phyloP scores from a whole-genome alignment of 2,797 vertebrate genomes.

The Characodon lateralis region DNA sequence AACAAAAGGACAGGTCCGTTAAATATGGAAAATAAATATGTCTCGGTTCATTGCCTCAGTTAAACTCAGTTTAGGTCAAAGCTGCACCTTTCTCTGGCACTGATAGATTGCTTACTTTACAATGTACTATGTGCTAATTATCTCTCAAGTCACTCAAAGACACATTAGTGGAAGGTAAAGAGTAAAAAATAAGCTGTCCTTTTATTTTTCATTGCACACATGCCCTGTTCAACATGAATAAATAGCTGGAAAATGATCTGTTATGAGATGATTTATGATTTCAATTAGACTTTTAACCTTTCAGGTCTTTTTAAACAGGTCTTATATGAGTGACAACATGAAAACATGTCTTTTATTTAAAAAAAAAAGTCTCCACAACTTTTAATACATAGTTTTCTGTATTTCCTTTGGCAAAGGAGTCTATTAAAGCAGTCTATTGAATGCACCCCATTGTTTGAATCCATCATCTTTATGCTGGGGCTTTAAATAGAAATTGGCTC shows the following conservation, averaged over 20 bases:
- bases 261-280: neutral
- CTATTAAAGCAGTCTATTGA: neutral
- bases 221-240: neutral
- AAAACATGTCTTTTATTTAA: neutral
- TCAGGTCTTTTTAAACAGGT: neutral
- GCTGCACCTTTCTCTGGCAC: neutral
- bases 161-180: neutral
- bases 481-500: neutral
- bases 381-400: neutral
- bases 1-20: neutral
- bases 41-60: neutral
- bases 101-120: constrained; percentile 3
- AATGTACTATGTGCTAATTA: constrained; percentile 1
- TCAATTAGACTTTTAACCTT: neutral
- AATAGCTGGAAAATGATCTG: neutral
- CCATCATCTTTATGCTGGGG: neutral
- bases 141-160: neutral
- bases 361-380: neutral
- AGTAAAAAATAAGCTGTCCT: neutral
- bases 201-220: neutral
- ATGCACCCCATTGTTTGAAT: neutral
- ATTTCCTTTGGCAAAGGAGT: neutral
- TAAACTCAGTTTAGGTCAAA: neutral
- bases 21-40: neutral
- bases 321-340: neutral